A percentile compares a stretch with the other conserved stretches of the same genome.
These are phyloP conservation scores for Clarias magur DNA, from an alignment of 2,113 vertebrate genomes.

Conservation along the genomic window DNA sequence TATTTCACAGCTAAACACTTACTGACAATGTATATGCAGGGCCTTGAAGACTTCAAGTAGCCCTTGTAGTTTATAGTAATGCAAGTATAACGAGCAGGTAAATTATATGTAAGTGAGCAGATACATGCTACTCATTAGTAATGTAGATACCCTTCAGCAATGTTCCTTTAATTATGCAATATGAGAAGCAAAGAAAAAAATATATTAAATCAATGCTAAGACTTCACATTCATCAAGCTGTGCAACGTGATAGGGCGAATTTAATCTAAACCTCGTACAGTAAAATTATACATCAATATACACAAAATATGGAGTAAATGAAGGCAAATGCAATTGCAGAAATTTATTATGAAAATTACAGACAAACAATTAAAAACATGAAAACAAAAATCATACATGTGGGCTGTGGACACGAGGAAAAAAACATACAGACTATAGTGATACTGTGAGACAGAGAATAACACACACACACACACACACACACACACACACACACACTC, in stretches of 20 bases:
- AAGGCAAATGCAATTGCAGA: background rate
- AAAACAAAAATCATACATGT: too few relatives aligned
- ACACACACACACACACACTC: too few relatives aligned
- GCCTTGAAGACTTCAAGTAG: slow-evolving; percentile 25
- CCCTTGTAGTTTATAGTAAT: slow-evolving; percentile 36
- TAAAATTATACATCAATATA: slow-evolving; percentile 3
- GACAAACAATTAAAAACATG: too few relatives aligned
- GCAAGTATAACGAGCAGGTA: slow-evolving; percentile 38
- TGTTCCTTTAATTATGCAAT: slow-evolving; percentile 23
- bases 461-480: too few relatives aligned
- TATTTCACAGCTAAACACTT: slow-evolving; percentile 23
- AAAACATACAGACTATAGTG: too few relatives aligned
- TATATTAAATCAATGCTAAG: slow-evolving; percentile 12
- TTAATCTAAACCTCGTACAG: background rate
- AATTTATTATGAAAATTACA: too few relatives aligned
- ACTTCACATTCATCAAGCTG: slow-evolving; percentile 11
- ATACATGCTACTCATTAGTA: slow-evolving; percentile 41
- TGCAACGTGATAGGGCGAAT: slow-evolving; percentile 10
- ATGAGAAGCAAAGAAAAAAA: slow-evolving; percentile 13
- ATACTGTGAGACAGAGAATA: too few relatives aligned
- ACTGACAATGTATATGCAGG: slow-evolving; percentile 21
- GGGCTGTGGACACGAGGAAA: too few relatives aligned
- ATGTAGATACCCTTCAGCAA: slow-evolving; percentile 26
- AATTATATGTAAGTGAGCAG: slow-evolving; percentile 36
- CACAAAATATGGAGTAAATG: background rate